Percentiles rank a stretch among this genome's conserved stretches.
These are phyloP conservation scores for Argopecten irradians DNA, from an alignment of 1,140 invertebrate genomes.

Conservation along the genomic window DNA sequence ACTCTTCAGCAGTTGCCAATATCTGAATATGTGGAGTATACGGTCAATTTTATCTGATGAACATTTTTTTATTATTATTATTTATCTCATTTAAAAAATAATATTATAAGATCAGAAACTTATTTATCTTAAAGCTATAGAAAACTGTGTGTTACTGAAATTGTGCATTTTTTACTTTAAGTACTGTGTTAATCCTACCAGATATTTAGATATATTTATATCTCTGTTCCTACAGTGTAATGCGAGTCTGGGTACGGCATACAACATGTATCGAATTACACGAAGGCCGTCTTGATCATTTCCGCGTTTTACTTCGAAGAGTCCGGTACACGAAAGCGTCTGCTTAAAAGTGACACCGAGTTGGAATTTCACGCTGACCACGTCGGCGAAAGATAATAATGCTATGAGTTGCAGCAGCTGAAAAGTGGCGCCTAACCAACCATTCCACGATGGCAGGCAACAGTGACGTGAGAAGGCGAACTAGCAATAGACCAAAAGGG, in stretches of 20 bases:
- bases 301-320: neutral
- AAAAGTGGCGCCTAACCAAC: neutral
- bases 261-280: neutral
- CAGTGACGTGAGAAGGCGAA: neutral
- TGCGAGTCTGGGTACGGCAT: neutral
- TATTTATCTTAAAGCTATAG: too few species aligned
- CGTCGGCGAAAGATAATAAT: neutral
- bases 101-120: too few species aligned
- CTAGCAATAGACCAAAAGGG: neutral
- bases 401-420: neutral
- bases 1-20: too few species aligned
- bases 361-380: neutral
- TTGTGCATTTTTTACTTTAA: too few species aligned
- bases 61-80: too few species aligned
- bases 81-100: too few species aligned
- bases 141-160: too few species aligned
- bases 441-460: neutral
- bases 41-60: too few species aligned
- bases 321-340: neutral
- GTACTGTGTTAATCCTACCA: too few species aligned
- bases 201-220: too few species aligned
- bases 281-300: neutral
- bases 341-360: neutral
- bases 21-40: too few species aligned
- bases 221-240: too few species aligned